Evolutionary conservation across 2,113 vertebrate species (phyloP).

Genomic region (Sclerurus mexicanus): DNA sequence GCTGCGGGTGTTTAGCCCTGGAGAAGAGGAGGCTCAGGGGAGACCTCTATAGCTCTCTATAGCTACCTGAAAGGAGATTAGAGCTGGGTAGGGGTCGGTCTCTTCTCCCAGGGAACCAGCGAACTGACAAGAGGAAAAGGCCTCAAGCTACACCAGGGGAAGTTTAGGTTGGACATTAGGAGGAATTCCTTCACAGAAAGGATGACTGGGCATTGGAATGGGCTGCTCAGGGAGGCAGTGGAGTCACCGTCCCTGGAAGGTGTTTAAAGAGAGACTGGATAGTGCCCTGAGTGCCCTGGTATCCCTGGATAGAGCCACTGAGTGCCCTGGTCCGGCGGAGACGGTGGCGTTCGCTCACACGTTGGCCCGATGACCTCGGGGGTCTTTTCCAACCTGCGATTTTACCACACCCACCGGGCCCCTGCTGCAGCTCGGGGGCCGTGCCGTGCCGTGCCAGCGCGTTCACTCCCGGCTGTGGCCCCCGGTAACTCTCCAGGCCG

Average conservation of each 20-base stretch:
- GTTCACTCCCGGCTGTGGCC: rapidly evolving
- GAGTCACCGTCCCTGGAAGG: too few relatives aligned
- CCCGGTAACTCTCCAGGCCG: rapidly evolving
- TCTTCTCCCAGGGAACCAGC: not conserved
- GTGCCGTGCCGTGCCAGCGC: rapidly evolving
- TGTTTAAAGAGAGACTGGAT: not conserved
- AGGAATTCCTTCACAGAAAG: not conserved
- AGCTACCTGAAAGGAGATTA: not conserved
- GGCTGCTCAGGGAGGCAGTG: not conserved
- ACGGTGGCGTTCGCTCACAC: rapidly evolving
- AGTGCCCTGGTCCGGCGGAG: rapidly evolving
- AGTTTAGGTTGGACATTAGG: not conserved
- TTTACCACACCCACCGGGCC: not conserved
- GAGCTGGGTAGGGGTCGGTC: too few relatives aligned
- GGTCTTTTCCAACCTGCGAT: not conserved
- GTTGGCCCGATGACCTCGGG: not conserved
- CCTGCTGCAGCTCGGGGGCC: rapidly evolving
- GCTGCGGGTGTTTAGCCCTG: not conserved
- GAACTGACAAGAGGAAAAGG: not conserved
- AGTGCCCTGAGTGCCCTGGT: not conserved
- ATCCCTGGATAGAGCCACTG: too few relatives aligned
- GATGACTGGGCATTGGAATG: too few relatives aligned
- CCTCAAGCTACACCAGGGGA: not conserved
- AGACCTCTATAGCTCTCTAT: not conserved
- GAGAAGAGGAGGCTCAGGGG: not conserved